Evolutionary conservation across 2,888 invertebrate species (phyloP).

Genomic region (Atethmia centrago): DNA sequence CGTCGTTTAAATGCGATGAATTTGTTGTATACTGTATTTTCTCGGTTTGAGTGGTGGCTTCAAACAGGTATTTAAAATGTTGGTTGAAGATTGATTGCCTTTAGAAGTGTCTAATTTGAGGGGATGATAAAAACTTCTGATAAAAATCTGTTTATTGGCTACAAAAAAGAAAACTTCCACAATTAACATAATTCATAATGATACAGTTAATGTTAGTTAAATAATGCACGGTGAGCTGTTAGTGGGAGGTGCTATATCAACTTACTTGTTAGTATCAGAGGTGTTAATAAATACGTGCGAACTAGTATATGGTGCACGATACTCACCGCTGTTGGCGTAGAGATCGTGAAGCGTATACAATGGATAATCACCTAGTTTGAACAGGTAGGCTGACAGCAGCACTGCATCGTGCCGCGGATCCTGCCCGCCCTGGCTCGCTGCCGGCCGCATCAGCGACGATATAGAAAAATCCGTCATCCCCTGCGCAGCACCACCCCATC

Average conservation of each 20-base stretch:
- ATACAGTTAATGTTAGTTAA: constrained; percentile 46
- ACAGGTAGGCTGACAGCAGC: constrained; percentile 88
- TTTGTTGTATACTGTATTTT: constrained; percentile 38
- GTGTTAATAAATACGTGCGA: constrained; percentile 73
- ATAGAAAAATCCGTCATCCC: constrained; percentile 87
- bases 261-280: constrained; percentile 69
- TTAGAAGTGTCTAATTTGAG: not conserved
- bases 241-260: constrained; percentile 66
- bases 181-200: constrained; percentile 43
- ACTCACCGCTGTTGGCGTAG: constrained; percentile 86
- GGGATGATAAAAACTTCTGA: not conserved
- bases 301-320: constrained; percentile 80
- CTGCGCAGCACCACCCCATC: constrained; percentile 83
- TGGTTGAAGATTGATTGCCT: constrained; percentile 16
- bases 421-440: constrained; percentile 79
- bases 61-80: constrained; percentile 27
- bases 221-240: constrained; percentile 54
- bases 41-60: constrained; percentile 10
- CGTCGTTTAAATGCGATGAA: constrained; percentile 44
- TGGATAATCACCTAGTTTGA: constrained; percentile 90
- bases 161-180: constrained; percentile 23
- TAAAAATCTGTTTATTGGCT: constrained; percentile 20
- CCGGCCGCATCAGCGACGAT: constrained; percentile 87
- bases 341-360: constrained; percentile 88
- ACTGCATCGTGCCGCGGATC: constrained; percentile 86